phyloP scores from a whole-genome alignment of 2,888 invertebrate species.

The Ophioninae sp. region DNA sequence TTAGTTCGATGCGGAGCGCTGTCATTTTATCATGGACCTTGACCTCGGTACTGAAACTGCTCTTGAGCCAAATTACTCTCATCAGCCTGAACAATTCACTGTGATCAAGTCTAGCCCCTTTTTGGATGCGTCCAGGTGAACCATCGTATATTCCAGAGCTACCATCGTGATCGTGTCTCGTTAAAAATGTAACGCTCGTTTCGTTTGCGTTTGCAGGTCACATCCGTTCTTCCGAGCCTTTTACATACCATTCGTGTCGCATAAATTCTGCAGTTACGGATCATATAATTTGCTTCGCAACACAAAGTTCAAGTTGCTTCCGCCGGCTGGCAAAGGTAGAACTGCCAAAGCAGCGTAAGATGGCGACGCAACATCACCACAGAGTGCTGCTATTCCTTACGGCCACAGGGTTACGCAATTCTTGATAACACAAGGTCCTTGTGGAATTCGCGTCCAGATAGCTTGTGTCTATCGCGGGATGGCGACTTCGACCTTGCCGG shows the following conservation, averaged over 20 bases:
- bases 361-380: not conserved
- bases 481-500: not conserved
- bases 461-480: not conserved
- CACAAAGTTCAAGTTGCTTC: conserved; percentile 75
- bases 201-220: conserved; percentile 81
- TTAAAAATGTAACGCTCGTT: conserved; percentile 20
- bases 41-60: conserved; percentile 86
- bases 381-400: not conserved
- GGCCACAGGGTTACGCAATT: conserved; percentile 9
- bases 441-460: not conserved
- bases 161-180: not conserved
- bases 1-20: conserved; percentile 88
- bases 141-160: not conserved
- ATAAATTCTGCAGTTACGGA: conserved; percentile 86
- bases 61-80: conserved; percentile 90
- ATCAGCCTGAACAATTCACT: conserved; percentile 87
- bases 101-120: conserved; percentile 87
- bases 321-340: conserved; percentile 63
- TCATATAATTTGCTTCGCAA: conserved; percentile 88
- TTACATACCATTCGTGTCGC: conserved; percentile 90
- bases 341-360: conserved; percentile 55
- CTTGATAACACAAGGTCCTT: not conserved
- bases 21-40: conserved; percentile 93
- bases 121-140: conserved; percentile 86
- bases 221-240: conserved; percentile 91